Evolutionary conservation across 37 sponge, comb jelly and placozoan species (phyloP), one percentile per base, ranked within the genome.

Genomic region (Dysidea cf. avara): DNA sequence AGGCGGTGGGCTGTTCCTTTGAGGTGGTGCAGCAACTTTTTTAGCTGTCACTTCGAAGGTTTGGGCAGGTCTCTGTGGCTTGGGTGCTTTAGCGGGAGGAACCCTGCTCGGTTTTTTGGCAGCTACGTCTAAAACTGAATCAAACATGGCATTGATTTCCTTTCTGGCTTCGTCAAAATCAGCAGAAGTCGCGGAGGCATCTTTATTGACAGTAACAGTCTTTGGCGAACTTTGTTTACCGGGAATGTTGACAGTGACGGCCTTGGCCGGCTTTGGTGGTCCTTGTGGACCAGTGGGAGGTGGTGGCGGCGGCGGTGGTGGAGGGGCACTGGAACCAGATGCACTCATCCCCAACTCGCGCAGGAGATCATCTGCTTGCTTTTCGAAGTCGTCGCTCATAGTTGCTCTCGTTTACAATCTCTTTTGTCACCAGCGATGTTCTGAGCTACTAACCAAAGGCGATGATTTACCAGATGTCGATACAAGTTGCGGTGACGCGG

Each of bases 51-150:
- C 66, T 26, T 89, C 69, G 58, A 89, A 72, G 48, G 81, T 81
- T 76, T 80, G 72, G 17, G 85, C 51, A 68, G 83, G 82, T 26
- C 85, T 79, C 53, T 84, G 77, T 0, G 85, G 90, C 62, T 84
- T 84, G 20, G 90, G 85, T n/a, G 90, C 81, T 20, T 80, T 81
- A 0, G 85, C 76, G 11, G 86, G 80, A 13, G 82, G 77, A 1
- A 77, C 48, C 47, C 50, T 72, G 34, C 59, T 46, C 6, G 86
- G 68, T 1, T 74, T 72, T 43, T 81, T 81, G 53, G 59, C 81
- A 1, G 86, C 86, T 56, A 86, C 74, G 58, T 80, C 79, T 69
- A 86, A 68, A 16, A 86, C 86, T 3, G 86, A 86, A 48, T 86
- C 86, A 30, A 86, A 86, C 20, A 86, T 51, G 0, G 73, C 86